Percentiles rank a stretch among this genome's conserved stretches.
Conservation (phyloP, 2,888 invertebrate species). For the Junonia oenone region DNA sequence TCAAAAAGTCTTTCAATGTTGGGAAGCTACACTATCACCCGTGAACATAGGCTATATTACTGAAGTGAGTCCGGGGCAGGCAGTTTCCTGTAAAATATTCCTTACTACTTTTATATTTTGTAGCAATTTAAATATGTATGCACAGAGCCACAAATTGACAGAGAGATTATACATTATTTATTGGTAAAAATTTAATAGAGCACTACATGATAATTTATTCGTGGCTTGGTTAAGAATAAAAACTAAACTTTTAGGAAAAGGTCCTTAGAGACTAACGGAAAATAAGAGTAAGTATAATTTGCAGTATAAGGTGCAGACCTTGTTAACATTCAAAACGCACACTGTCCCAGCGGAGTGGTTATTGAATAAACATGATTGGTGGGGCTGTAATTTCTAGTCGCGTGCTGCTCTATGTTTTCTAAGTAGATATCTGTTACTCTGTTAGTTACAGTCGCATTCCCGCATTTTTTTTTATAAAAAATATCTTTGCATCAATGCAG, state of each 20-base stretch:
- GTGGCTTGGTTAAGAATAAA: too few species aligned
- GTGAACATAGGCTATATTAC: too few species aligned
- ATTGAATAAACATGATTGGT: slow-evolving; percentile 73
- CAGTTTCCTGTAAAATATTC: too few species aligned
- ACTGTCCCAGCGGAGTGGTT: slow-evolving; percentile 54
- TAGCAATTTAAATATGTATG: not conserved
- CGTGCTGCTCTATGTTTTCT: slow-evolving; percentile 9
- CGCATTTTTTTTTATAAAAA: not conserved
- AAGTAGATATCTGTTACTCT: not conserved
- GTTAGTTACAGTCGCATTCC: not conserved
- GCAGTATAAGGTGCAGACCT: slow-evolving; percentile 42
- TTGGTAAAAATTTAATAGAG: not conserved
- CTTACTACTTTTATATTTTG: too few species aligned
- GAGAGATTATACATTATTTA: not conserved
- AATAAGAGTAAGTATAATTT: not conserved
- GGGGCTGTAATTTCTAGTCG: slow-evolving; percentile 50
- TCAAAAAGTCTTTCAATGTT: too few species aligned
- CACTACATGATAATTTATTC: not conserved
- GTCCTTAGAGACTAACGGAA: too few species aligned
- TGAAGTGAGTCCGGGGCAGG: too few species aligned
- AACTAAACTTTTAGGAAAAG: too few species aligned
- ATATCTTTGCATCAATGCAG: too few species aligned
- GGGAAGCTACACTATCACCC: too few species aligned
- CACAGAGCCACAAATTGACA: too few species aligned
- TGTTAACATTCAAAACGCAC: slow-evolving; percentile 61